Conservation (phyloP, 2,113 vertebrate species). For the Megatriorchis doriae region DNA sequence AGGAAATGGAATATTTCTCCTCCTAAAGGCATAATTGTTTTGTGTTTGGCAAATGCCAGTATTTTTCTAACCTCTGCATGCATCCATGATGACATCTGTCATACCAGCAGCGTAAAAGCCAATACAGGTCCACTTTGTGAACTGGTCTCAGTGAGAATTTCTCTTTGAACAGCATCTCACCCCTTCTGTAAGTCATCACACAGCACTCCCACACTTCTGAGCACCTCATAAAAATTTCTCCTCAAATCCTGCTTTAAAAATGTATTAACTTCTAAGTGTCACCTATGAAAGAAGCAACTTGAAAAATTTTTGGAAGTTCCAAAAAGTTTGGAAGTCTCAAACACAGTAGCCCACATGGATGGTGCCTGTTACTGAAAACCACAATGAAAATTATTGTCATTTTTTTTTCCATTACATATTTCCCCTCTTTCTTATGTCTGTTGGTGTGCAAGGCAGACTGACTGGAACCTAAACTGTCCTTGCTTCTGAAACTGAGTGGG, state of each 20-base stretch:
- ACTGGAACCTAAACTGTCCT: background rate
- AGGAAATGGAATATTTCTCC: constrained; percentile 28
- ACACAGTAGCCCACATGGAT: rapidly evolving
- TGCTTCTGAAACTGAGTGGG: background rate
- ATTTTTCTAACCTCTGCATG: constrained; percentile 33
- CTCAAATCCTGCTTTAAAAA: background rate
- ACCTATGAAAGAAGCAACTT: background rate
- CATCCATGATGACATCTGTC: background rate
- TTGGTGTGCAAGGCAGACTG: background rate
- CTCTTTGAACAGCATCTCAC: background rate
- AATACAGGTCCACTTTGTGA: background rate
- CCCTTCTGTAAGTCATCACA: background rate
- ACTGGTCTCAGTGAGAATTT: background rate
- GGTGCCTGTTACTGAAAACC: background rate
- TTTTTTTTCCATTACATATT: background rate
- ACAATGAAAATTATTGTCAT: background rate
- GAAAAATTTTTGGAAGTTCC: background rate
- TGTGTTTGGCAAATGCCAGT: background rate
- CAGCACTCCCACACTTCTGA: background rate
- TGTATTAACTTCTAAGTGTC: background rate
- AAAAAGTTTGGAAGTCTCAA: background rate
- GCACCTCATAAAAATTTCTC: background rate
- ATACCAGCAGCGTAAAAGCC: background rate
- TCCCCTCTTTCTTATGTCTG: background rate
- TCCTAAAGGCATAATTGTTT: background rate